phyloP scores from a whole-genome alignment of 1,140 invertebrate species.

The Drosophila bipectinata region DNA sequence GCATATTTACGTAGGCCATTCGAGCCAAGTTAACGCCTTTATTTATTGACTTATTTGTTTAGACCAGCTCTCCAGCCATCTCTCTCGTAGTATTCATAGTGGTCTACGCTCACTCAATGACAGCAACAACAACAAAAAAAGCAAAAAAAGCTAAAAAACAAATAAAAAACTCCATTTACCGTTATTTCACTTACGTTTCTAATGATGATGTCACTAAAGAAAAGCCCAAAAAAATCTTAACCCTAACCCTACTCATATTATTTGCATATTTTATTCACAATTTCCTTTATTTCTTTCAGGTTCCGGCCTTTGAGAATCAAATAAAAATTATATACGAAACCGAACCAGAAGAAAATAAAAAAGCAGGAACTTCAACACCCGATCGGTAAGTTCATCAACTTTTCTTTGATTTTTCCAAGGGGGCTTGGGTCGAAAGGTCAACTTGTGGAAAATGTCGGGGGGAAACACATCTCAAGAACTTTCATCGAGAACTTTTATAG shows the following conservation, averaged over 20 bases:
- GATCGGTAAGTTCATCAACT: slow-evolving; percentile 36
- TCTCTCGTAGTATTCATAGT: neutral
- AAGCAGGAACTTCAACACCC: slow-evolving; percentile 19
- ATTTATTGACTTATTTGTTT: slow-evolving; percentile 79
- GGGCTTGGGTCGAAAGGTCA: neutral
- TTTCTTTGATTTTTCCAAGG: neutral
- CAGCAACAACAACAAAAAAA: slow-evolving; percentile 8
- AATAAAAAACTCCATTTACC: slow-evolving; percentile 77
- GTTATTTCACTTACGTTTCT: slow-evolving; percentile 53
- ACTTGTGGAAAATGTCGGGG: neutral
- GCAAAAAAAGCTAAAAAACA: slow-evolving; percentile 44
- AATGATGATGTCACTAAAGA: slow-evolving; percentile 61
- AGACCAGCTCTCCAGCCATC: slow-evolving; percentile 38
- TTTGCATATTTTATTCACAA: slow-evolving; percentile 10
- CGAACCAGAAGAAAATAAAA: slow-evolving; percentile 10
- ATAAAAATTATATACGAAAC: slow-evolving; percentile 11
- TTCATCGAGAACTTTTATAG: neutral
- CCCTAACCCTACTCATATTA: neutral
- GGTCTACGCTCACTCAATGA: slow-evolving; percentile 53
- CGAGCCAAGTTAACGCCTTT: slow-evolving; percentile 76
- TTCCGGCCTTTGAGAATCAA: slow-evolving; percentile 21
- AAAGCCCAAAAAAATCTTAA: neutral
- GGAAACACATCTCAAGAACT: neutral
- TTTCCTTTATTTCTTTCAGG: slow-evolving; percentile 25
- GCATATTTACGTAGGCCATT: slow-evolving; percentile 80